Evolutionary conservation across 2,797 vertebrate species (phyloP).

Genomic region (Microhierax caerulescens): DNA sequence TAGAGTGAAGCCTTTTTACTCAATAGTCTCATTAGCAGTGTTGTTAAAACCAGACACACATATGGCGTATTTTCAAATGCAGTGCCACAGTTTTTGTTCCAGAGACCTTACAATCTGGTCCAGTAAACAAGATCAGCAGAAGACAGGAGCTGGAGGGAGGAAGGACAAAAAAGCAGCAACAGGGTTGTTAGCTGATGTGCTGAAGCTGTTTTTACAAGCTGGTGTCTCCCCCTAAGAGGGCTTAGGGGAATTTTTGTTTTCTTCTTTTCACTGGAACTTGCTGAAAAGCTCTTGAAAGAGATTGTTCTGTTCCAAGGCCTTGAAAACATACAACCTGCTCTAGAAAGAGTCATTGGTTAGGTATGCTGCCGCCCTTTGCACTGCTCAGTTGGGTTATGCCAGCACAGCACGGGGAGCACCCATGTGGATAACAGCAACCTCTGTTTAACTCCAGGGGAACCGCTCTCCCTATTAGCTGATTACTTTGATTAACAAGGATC

Average conservation of each 20-base stretch:
- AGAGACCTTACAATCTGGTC: background rate
- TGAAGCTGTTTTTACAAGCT: background rate
- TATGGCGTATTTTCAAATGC: background rate
- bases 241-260: background rate
- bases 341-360: background rate
- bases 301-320: background rate
- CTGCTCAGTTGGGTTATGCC: accelerated
- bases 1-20: background rate
- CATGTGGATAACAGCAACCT: background rate
- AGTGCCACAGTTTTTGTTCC: background rate
- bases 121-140: background rate
- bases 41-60: background rate
- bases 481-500: background rate
- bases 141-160: background rate
- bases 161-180: background rate
- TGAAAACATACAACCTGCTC: background rate
- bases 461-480: background rate
- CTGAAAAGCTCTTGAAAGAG: background rate
- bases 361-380: background rate
- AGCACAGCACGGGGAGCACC: background rate
- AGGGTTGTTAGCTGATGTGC: background rate
- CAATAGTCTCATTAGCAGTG: background rate
- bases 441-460: background rate
- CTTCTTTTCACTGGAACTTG: background rate
- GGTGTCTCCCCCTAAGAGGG: background rate